Evolutionary conservation across 2,113 vertebrate species (phyloP), one percentile per base, ranked within the genome.

Genomic region (Stomatorhinus ivindoensis): DNA sequence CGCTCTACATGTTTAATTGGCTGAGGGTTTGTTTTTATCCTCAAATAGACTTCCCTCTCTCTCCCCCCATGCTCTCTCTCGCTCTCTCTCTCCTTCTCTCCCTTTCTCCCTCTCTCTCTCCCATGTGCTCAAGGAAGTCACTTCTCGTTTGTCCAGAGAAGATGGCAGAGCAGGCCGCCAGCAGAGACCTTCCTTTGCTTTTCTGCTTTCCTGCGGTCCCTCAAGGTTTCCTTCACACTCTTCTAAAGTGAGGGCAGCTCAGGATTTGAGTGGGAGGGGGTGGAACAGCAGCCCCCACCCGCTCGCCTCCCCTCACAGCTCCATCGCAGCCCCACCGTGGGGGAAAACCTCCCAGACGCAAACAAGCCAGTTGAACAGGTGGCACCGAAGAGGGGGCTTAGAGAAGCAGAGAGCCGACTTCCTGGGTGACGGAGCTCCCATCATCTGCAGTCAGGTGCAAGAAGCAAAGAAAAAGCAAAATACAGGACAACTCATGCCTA

Each of bases 41-140:
- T 90, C 92, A 91, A 91, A 90, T 91, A 90, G 89, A 90, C 89
- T 88, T 24, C 44, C 65, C 58, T 73, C 85, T 51, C 76, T 44
- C 83, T 88, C 24, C 39, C 19, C 76, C 10, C 47, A n/a, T 10
- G 4, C 39, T 46, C 55, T 39, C 39, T 65, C 48, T n/a, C 39
- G 1, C 48, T 42, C 50, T n/a, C n/a, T n/a, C 73, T 39, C 31
- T 24, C 31, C 5, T 31, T 39, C 50, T 53, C 31, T 24, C 17
- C 21, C 55, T 46, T 9, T 39, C 39, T 65, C 83, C 46, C 73
- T 80, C 76, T 42, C 19, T n/a, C 50, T 42, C 48, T 42, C 21
- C 35, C 39, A n/a, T 24, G 24, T 15, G 8, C 53, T 55, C 53
- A 61, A 24, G 86, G 53, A 76, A 51, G 61, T 50, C 44, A 46